Conservation (phyloP, 2,113 vertebrate species). For the Melanocharis versteri region DNA sequence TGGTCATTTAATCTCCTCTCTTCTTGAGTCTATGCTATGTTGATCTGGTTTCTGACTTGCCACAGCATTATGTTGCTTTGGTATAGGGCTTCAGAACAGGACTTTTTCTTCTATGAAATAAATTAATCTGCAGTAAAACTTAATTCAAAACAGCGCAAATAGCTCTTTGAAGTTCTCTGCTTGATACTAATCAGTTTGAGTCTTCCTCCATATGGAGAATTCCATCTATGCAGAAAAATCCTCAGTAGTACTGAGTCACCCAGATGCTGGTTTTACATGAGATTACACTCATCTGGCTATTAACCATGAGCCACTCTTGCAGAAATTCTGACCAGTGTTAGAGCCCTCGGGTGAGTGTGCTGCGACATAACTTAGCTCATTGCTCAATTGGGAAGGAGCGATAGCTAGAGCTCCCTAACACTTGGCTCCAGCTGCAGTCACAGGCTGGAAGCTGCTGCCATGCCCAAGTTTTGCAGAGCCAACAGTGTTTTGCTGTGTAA, state of each 20-base stretch:
- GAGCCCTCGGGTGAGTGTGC: neutral
- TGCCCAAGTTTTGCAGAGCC: neutral
- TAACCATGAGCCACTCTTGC: neutral
- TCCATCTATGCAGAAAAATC: neutral
- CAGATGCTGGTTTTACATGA: neutral
- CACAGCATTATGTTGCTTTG: neutral
- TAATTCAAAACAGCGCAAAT: neutral
- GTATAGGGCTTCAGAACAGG: neutral
- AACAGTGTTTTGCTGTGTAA: accelerated
- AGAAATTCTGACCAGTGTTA: neutral
- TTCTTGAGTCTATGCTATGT: neutral
- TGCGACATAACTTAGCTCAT: neutral
- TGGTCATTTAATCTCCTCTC: accelerated
- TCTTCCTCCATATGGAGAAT: accelerated
- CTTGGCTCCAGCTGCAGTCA: neutral
- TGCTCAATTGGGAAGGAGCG: neutral
- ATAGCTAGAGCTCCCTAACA: neutral
- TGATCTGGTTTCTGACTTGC: neutral
- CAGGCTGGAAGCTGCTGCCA: neutral
- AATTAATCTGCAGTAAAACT: neutral
- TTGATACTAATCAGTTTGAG: neutral
- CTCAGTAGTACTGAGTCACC: accelerated
- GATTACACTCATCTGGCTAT: neutral
- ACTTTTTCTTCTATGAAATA: neutral
- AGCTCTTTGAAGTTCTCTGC: neutral